Evolutionary conservation across 2,113 vertebrate species (phyloP).

Genomic region (Forbesichthys agassizii): DNA sequence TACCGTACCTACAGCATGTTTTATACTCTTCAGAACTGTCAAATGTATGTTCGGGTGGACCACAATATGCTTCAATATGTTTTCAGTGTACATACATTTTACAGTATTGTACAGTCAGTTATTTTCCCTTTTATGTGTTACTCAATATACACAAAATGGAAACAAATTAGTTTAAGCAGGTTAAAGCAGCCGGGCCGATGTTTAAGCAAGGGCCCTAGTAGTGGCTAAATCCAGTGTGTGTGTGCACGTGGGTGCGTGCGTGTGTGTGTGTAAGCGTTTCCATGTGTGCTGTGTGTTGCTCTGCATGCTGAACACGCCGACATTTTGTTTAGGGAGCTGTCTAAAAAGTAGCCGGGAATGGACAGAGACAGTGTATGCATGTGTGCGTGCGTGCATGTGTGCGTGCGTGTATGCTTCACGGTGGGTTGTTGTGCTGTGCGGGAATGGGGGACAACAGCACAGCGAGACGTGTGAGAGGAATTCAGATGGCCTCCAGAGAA

Average conservation of each 20-base stretch:
- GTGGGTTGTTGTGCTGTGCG: slow-evolving; percentile 4
- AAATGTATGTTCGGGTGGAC: no score
- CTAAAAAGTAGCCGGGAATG: slow-evolving; percentile 66
- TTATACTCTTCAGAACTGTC: no score
- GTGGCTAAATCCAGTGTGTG: background rate
- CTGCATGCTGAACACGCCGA: slow-evolving; percentile 57
- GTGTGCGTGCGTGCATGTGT: background rate
- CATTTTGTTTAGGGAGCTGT: slow-evolving; percentile 70
- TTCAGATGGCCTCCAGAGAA: slow-evolving; percentile 47
- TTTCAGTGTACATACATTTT: no score
- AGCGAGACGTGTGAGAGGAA: slow-evolving; percentile 61
- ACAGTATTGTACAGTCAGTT: background rate
- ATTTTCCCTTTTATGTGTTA: background rate
- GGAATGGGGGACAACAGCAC: slow-evolving; percentile 58
- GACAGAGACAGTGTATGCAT: slow-evolving; percentile 16
- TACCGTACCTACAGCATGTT: no score
- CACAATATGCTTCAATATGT: slow-evolving; percentile 17
- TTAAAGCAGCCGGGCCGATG: no score
- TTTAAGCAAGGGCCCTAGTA: no score
- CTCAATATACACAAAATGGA: background rate
- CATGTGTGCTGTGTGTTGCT: slow-evolving; percentile 30
- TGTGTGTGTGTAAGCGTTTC: background rate
- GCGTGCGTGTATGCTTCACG: background rate
- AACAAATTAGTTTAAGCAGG: background rate
- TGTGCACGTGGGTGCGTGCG: background rate